Base-by-base conservation (phyloP, 2,113 vertebrate species). In the Nibea coibor region DNA sequence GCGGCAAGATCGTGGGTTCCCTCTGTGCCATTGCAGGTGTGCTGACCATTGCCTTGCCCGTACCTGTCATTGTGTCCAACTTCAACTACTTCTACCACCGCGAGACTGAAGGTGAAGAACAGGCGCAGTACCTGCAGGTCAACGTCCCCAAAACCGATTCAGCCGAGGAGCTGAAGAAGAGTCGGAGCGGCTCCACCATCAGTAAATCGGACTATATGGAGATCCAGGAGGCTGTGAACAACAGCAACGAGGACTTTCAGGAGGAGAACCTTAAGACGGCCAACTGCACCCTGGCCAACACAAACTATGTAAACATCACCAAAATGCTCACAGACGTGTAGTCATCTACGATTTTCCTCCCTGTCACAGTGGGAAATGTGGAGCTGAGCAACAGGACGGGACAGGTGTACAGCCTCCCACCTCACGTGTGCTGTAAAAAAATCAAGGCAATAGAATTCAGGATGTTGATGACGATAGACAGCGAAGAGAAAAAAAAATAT, bases 81-180 rank as follows among this genome's bases (percentile, higher is more conserved):
- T 99, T 99, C 94, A 99, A 99, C 93, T 99, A 99, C 95, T 99
- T 99, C 95, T 99, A 99, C 91, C 98, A 99, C 92, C 97, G 98
- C 68, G 98, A 99, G 95, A 99, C 98, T 0, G 98, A 99, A 93
- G 98, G 98, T 56, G 98, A 99, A 91, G 98, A 99, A 67, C 98
- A 99, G 93, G 98, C 98, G 62, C 98, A 98, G 88, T 99, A 98
- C 90, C 94, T 99, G 88, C 97, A 98, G 95, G 96, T 97, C 87
- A 98, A 95, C 88, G 97, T 96, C 85, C 92, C 97, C 94, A 98
- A 98, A 94, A 94, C 96, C 65, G 97, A 98, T 58, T 98, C 97
- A 82, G 96, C 96, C 69, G 97, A 97, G 89, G 97, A 99, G 93
- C 96, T 99, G 90, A 97, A 98, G 96, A 97, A 97, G 96, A 99